These are phyloP conservation scores for Eudasyphora cyanicolor DNA, from an alignment of 2,888 invertebrate species.

Conservation along the genomic window DNA sequence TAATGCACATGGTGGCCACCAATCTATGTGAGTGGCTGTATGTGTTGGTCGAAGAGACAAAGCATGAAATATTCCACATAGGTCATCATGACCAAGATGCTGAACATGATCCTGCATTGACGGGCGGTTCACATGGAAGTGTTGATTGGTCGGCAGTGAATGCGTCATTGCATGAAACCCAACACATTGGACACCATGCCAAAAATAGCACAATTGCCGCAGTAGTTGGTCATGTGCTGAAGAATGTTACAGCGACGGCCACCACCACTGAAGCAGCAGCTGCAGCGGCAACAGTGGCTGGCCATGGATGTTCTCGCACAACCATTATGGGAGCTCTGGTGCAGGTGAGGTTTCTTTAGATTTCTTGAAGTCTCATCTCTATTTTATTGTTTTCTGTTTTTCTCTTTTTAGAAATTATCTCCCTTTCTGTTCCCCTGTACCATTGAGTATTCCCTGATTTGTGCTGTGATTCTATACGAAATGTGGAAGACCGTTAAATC, in stretches of 20 bases:
- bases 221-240: slow-evolving; percentile 49
- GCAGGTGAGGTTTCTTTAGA: slow-evolving; percentile 78
- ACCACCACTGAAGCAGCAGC: slow-evolving; percentile 33
- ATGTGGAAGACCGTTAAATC: slow-evolving; percentile 93
- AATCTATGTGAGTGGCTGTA: slow-evolving; percentile 96
- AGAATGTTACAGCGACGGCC: slow-evolving; percentile 62
- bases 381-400: neutral
- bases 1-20: slow-evolving; percentile 95
- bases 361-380: too few species aligned
- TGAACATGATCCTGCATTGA: slow-evolving; percentile 64
- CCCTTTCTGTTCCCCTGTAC: slow-evolving; percentile 94
- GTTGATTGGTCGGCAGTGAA: slow-evolving; percentile 73
- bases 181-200: slow-evolving; percentile 53
- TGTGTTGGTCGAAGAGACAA: slow-evolving; percentile 92
- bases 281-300: slow-evolving; percentile 24
- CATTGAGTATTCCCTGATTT: slow-evolving; percentile 94
- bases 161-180: slow-evolving; percentile 67
- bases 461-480: slow-evolving; percentile 92
- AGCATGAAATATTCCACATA: slow-evolving; percentile 90
- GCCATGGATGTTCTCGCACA: slow-evolving; percentile 82
- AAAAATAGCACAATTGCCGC: slow-evolving; percentile 58
- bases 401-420: slow-evolving; percentile 79
- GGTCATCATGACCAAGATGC: slow-evolving; percentile 78
- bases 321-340: slow-evolving; percentile 87
- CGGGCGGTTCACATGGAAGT: slow-evolving; percentile 59